Evolutionary conservation across 1,140 invertebrate genomes (phyloP).

Genomic region (Theocolax elegans): DNA sequence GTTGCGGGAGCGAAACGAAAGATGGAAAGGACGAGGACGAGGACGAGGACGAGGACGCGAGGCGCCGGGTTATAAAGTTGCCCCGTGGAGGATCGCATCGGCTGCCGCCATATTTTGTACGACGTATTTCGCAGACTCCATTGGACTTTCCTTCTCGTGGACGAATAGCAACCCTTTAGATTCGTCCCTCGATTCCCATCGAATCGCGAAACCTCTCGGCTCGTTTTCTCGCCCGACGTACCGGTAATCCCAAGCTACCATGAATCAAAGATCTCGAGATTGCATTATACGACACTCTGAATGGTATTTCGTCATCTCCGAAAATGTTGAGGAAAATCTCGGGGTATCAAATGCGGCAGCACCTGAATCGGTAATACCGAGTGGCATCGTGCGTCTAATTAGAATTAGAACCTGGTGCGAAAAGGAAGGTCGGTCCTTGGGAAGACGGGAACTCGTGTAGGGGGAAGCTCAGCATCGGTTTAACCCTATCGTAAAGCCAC

Average conservation of each 20-base stretch:
- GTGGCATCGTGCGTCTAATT: not conserved
- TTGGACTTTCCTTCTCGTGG: conserved; percentile 40
- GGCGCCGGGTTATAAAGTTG: conserved; percentile 63
- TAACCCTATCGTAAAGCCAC: conserved; percentile 38
- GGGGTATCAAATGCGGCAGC: too few relatives aligned
- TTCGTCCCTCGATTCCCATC: conserved; percentile 46
- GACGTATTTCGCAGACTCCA: conserved; percentile 57
- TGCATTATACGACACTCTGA: too few relatives aligned
- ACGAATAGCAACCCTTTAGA: conserved; percentile 26
- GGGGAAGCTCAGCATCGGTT: not conserved
- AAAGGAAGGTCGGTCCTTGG: not conserved
- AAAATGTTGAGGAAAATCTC: not conserved
- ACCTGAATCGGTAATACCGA: not conserved
- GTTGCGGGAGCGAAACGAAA: conserved; percentile 60
- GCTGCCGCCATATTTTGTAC: conserved; percentile 62
- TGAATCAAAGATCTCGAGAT: not conserved
- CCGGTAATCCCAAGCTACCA: conserved; percentile 11
- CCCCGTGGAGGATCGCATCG: conserved; percentile 65
- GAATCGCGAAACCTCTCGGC: conserved; percentile 40
- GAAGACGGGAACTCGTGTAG: too few relatives aligned
- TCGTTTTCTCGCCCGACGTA: not conserved
- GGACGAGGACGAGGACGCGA: too few relatives aligned
- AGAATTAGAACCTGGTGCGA: not conserved
- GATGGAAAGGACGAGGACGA: conserved; percentile 58
- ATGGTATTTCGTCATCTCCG: not conserved